Evolutionary conservation across 2,113 vertebrate genomes (phyloP).

Genomic region (Halcyon malimbica): DNA sequence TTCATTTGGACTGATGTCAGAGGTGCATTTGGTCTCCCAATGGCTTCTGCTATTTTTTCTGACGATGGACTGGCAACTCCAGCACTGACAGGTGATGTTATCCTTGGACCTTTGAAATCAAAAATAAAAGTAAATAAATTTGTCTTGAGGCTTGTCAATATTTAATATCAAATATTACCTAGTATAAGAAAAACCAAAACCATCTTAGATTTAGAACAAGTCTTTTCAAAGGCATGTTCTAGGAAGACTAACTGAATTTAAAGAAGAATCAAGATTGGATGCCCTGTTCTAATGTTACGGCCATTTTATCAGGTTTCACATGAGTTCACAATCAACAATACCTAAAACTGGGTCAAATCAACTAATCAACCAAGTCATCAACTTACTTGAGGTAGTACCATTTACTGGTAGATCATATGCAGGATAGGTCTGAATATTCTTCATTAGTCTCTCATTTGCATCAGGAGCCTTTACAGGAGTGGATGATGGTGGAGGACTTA

Average conservation of each 20-base stretch:
- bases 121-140: background rate
- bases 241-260: background rate
- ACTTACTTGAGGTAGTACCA: constrained; percentile 75
- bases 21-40: constrained; percentile 82
- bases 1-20: constrained; percentile 90
- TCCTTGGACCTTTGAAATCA: constrained; percentile 70
- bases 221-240: background rate
- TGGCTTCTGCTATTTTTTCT: constrained; percentile 84
- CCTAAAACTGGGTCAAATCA: background rate
- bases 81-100: constrained; percentile 63
- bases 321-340: background rate
- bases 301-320: background rate
- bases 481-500: constrained; percentile 47
- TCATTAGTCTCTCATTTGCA: constrained; percentile 74
- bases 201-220: background rate
- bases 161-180: background rate
- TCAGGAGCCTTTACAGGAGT: constrained; percentile 76
- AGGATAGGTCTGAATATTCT: constrained; percentile 76
- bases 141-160: background rate
- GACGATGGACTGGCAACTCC: constrained; percentile 82
- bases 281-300: background rate
- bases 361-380: background rate
- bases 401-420: constrained; percentile 75
- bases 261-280: background rate
- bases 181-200: background rate